phyloP scores from a whole-genome alignment of 2,888 invertebrate genomes.

The Diadegma fenestrale region DNA sequence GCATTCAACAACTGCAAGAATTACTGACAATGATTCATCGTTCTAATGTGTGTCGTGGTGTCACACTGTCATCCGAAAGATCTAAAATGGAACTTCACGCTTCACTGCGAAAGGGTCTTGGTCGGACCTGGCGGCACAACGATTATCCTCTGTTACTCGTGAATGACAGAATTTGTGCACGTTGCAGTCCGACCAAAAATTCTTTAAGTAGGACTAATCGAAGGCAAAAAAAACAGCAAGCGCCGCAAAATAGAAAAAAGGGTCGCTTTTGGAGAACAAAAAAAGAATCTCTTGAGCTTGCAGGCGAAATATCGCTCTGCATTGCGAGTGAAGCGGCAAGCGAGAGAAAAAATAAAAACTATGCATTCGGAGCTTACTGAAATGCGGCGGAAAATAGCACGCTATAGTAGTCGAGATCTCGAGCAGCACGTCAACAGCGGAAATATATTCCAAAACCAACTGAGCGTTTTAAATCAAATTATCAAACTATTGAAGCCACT shows the following conservation, averaged over 20 bases:
- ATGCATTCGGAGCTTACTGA: neutral
- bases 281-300: neutral
- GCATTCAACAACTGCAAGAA: slow-evolving; percentile 10
- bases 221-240: neutral
- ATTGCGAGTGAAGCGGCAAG: neutral
- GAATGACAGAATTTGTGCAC: slow-evolving; percentile 11
- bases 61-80: neutral
- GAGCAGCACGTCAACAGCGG: neutral
- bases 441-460: neutral
- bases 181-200: neutral
- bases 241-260: neutral
- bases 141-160: slow-evolving; percentile 18
- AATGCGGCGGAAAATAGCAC: neutral
- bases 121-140: slow-evolving; percentile 27
- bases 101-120: neutral
- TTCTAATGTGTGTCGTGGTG: slow-evolving; percentile 24
- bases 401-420: neutral
- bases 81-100: neutral
- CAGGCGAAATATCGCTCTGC: slow-evolving; percentile 9
- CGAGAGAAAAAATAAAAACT: slow-evolving; percentile 14
- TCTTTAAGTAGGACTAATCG: neutral
- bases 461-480: neutral
- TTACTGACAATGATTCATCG: neutral
- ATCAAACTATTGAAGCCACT: neutral
- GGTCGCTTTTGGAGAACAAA: neutral